Evolutionary conservation across 1,140 invertebrate species (phyloP), one percentile per base, ranked within the genome.

Genomic region (Polypedilum pembai): DNA sequence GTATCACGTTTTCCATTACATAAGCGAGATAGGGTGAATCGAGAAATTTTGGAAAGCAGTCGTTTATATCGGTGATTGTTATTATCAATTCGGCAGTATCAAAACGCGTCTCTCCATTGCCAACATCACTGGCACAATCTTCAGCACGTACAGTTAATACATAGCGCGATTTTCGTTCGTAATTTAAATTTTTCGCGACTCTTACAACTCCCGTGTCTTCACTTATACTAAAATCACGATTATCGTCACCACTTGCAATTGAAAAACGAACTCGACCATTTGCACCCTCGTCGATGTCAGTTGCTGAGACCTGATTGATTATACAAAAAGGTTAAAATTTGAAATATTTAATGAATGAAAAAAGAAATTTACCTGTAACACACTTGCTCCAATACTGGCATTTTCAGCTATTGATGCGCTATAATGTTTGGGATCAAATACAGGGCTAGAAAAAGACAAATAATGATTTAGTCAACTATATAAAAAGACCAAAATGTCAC

Each of bases 181-280:
- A 98, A 82, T 96, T 95, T 7, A 97, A 83, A 81, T 94, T 94
- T 83, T 95, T 95, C 7, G 93, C 91, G 0, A 97, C 92, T 72
- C 93, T 85, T 18, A 98, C 89, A 3, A 93, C 87, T 0, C 95
- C 96, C 0, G 91, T 90, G 79, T 96, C 93, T 82, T 95, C 92
- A 69, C 92, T 92, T 73, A 98, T 94, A 77, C 88, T 90, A 78
- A 94, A 96, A 81, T 96, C 94, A 45, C 92, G 87, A 83, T 95
- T 95, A 66, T 91, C 88, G 83, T 98, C 94, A 2, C 95, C 96
- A n/a, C 89, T 85, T 8, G 90, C 87, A 76, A 98, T 93, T 10
- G 91, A 90, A 85, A 95, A 98, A 10, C 93, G 87, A 1, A 96
- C 90, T 76, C 92, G 87, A 5, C 94, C 94, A 83, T 97, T 97